Evolutionary conservation across 2,888 invertebrate species (phyloP), one percentile per base, ranked within the genome.

Genomic region (Mesopsocus fuscifrons): DNA sequence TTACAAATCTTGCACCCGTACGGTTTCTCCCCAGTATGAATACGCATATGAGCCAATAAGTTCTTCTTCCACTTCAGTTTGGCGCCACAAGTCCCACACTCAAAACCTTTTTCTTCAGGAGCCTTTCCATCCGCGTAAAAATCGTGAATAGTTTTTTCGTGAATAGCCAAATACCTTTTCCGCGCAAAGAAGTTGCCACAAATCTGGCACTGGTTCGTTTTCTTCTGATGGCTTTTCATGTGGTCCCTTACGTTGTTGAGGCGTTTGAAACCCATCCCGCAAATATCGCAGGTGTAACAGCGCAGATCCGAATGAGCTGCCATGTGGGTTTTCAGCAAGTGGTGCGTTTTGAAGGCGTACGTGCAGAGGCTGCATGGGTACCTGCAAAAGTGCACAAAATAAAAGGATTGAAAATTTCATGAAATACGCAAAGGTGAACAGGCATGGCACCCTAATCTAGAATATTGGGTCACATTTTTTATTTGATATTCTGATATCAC

Each of bases 81-180:
- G 38, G 38, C 38, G 21, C 38, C 38, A 18, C 38, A 38, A 38
- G 20, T 20, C 17, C 38, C 38, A 20, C 38, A 38, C 6, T 38
- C 38, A 20, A 38, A 38, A 4, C 38, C 38, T 11, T 38, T 38
- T 17, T 38, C 17, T 11, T 38, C 38, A 3, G 38, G 38, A 18
- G 21, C n/a, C 17, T n/a, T 21, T 13, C 38, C 38, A 20, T 38
- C 38, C 17, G 38, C 17, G 20, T 38, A 38, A 15, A 38, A 38
- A 38, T 38, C 20, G 20, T 38, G 38, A 20, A 38, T 38, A 18
- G 38, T 38, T 38, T 38, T 38, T 20, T 38, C 38, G 38, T 38
- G 38, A 13, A 38, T 38, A 16, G 38, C 38, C 5, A 38, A 18
- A 18, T 38, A 38, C 8, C 38, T 17, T 38, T 38, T 38, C 38